These are phyloP conservation scores for Artibeus lituratus DNA, from an alignment of 2,797 vertebrate genomes.

Conservation along the genomic window DNA sequence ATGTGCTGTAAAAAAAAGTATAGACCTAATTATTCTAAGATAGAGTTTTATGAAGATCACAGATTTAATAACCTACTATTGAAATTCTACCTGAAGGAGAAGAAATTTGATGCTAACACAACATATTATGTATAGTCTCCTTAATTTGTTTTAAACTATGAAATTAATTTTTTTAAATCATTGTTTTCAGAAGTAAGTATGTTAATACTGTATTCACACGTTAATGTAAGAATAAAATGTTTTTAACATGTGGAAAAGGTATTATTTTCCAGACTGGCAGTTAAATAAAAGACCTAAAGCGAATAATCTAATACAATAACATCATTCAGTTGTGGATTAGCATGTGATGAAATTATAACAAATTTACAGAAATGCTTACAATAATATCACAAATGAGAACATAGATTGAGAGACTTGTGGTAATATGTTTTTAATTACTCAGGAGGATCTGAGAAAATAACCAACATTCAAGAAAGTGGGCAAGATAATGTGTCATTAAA, in stretches of 20 bases:
- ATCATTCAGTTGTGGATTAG: background rate
- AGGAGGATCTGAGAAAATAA: background rate
- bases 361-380: background rate
- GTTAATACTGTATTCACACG: conserved; percentile 23
- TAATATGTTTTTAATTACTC: background rate
- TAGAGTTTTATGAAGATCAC: background rate
- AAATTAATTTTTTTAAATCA: background rate
- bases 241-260: conserved; percentile 13
- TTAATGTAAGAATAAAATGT: background rate
- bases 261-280: background rate
- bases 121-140: background rate
- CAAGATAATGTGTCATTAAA: background rate
- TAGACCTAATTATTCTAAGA: background rate
- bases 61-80: background rate
- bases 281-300: background rate
- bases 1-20: background rate
- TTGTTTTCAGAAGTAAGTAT: conserved; percentile 10
- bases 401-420: background rate
- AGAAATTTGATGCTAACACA: background rate
- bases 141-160: conserved; percentile 23
- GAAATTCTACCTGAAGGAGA: background rate
- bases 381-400: background rate
- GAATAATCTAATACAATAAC: conserved; percentile 5
- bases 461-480: background rate
- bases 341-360: background rate